A percentile compares a stretch with the other conserved stretches of the same genome.
Conservation (phyloP, 2,113 vertebrate species). For the Oncorhynchus gorbuscha region DNA sequence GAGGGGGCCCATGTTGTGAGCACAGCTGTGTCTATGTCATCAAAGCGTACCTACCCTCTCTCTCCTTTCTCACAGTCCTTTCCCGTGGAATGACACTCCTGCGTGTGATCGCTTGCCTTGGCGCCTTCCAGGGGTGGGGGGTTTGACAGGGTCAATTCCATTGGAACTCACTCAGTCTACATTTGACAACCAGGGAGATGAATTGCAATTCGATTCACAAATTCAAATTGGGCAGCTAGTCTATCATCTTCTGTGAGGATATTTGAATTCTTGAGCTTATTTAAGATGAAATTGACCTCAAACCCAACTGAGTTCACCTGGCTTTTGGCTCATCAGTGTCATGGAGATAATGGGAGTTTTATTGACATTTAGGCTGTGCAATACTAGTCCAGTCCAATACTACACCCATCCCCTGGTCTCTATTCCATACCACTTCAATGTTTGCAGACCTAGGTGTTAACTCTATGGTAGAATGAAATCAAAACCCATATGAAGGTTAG, state of each 20-base stretch:
- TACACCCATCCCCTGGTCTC: neutral
- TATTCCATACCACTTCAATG: neutral
- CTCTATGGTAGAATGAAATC: too few relatives aligned
- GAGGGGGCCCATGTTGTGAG: slow-evolving; percentile 54
- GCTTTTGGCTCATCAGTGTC: slow-evolving; percentile 24
- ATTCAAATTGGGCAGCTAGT: slow-evolving; percentile 3
- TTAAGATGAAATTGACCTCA: slow-evolving; percentile 33
- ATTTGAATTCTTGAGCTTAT: slow-evolving; percentile 17
- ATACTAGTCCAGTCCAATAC: slow-evolving; percentile 26
- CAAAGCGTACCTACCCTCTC: slow-evolving; percentile 21
- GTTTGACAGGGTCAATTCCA: neutral
- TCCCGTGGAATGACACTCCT: neutral
- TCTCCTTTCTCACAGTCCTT: neutral
- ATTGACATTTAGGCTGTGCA: slow-evolving; percentile 22
- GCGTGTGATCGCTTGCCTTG: neutral
- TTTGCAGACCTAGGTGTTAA: neutral
- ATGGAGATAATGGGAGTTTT: slow-evolving; percentile 41
- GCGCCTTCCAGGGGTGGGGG: slow-evolving; percentile 10
- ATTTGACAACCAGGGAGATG: slow-evolving; percentile 4
- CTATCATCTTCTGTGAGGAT: neutral
- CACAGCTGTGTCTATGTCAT: slow-evolving; percentile 64
- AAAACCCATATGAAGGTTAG: too few relatives aligned
- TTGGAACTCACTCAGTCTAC: slow-evolving; percentile 8
- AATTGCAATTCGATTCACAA: slow-evolving; percentile 27
- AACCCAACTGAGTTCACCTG: slow-evolving; percentile 22